A percentile compares a stretch with the other conserved stretches of the same genome.
Conservation (phyloP, 1,140 invertebrate genomes). For the Rhyacophila brunnea region DNA sequence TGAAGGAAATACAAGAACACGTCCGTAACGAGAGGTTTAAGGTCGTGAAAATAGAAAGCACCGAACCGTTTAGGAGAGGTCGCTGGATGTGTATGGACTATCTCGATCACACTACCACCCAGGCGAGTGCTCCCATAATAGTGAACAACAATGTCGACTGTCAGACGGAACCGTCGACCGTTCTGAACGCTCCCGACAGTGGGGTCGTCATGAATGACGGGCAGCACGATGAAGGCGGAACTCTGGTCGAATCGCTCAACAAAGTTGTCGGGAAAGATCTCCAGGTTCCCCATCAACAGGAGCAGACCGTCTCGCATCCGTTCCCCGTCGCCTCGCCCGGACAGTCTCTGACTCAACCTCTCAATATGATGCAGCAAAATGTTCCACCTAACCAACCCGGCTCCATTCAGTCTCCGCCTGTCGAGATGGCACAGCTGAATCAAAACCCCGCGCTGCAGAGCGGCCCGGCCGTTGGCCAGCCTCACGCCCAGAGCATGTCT, state of each 20-base stretch:
- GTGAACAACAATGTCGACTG: slow-evolving; percentile 52
- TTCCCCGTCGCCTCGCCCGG: slow-evolving; percentile 54
- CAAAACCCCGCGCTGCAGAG: slow-evolving; percentile 43
- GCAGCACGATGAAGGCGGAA: slow-evolving; percentile 48
- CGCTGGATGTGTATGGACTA: slow-evolving; percentile 96
- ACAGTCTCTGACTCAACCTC: slow-evolving; percentile 51
- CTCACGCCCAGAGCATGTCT: slow-evolving; percentile 54
- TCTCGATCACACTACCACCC: slow-evolving; percentile 77
- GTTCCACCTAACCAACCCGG: slow-evolving; percentile 49
- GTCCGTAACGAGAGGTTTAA: slow-evolving; percentile 85
- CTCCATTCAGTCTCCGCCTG: slow-evolving; percentile 52
- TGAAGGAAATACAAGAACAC: slow-evolving; percentile 70
- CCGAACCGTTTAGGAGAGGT: slow-evolving; percentile 90
- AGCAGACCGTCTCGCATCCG: slow-evolving; percentile 49
- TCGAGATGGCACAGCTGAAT: slow-evolving; percentile 52
- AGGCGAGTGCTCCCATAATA: slow-evolving; percentile 51
- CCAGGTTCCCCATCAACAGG: slow-evolving; percentile 48
- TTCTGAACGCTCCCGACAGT: slow-evolving; percentile 48
- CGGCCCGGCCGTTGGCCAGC: slow-evolving; percentile 46
- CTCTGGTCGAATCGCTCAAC: slow-evolving; percentile 44
- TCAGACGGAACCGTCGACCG: slow-evolving; percentile 40
- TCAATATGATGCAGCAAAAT: slow-evolving; percentile 51
- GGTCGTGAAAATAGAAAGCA: slow-evolving; percentile 94
- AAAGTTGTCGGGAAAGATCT: slow-evolving; percentile 45
- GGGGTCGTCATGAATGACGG: slow-evolving; percentile 52